Base-by-base conservation (phyloP, 1,140 invertebrate genomes). In the Pachypeltis micranthus region DNA sequence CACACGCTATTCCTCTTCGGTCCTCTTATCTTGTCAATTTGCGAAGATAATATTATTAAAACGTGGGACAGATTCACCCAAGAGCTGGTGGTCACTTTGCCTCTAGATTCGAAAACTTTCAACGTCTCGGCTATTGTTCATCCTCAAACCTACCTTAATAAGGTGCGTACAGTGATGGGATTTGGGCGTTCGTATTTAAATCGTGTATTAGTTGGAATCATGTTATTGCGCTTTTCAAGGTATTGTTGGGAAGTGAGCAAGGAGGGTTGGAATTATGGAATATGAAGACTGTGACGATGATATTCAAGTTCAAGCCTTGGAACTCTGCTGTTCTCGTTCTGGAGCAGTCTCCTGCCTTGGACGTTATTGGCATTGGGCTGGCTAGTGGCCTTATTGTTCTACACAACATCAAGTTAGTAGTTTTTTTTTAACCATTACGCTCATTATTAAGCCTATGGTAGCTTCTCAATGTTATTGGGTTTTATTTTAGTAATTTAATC, bases 91-190 rank as follows among this genome's bases (percentile, higher is more conserved):
- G 68, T 85, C 24, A 84, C 89, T 67, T 71, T 89, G 0, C 78
- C 75, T n/a, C 93, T 94, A 71, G 79, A 83, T 66, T 76, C 79
- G n/a, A 73, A 80, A 0, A 73, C 74, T 16, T 96, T 96, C 72
- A 77, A 84, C 69, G 85, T 96, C 12, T 85, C 87, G 0, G 78
- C 86, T 0, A 65, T 96, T 1, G 76, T 87, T 55, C 95, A 98
- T 80, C 95, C 94, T 1, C 84, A 80, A 51, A 94, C 94, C 0
- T 98, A 98, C 72, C 73, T 94, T 1, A 97, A 98, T 73, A 98
- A 98, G 78, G n/a, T n/a, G n/a, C n/a, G n/a, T n/a, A n/a, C n/a
- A n/a, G n/a, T n/a, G n/a, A n/a, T n/a, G n/a, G n/a, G n/a, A n/a
- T n/a, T n/a, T n/a, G n/a, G n/a, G n/a, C n/a, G n/a, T n/a, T n/a